Evolutionary conservation across 35 echinoderm and acorn worm genomes (phyloP).

Genomic region (Apostichopus californicus): DNA sequence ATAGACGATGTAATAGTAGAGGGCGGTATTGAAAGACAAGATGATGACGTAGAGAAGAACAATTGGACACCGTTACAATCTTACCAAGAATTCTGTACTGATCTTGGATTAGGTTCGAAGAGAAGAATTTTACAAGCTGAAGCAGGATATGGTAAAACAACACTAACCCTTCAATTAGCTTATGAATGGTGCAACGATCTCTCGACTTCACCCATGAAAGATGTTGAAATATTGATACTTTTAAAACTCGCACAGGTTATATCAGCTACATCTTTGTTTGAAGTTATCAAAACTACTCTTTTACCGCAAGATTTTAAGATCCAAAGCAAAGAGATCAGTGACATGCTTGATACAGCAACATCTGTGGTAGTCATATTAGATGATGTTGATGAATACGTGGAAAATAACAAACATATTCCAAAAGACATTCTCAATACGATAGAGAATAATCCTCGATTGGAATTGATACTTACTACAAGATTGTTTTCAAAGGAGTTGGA

Average conservation of each 20-base stretch:
- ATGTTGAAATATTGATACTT: background rate
- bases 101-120: background rate
- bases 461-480: background rate
- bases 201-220: background rate
- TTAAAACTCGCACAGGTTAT: background rate
- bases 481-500: background rate
- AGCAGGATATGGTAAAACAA: slow-evolving; percentile 13
- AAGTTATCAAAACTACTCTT: background rate
- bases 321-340: background rate
- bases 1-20: background rate
- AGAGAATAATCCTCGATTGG: background rate
- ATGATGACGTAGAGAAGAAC: background rate
- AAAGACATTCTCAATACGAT: background rate
- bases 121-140: background rate
- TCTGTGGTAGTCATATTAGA: slow-evolving; percentile 1
- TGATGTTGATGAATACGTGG: background rate
- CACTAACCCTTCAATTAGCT: slow-evolving; percentile 8
- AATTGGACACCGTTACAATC: background rate
- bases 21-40: background rate
- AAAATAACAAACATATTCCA: background rate
- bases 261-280: background rate
- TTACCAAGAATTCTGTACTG: background rate
- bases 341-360: background rate
- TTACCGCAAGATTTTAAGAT: background rate
- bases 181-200: background rate